Evolutionary conservation across 2,888 invertebrate species (phyloP), one percentile per base, ranked within the genome.

Genomic region (Polymixis flavicincta): DNA sequence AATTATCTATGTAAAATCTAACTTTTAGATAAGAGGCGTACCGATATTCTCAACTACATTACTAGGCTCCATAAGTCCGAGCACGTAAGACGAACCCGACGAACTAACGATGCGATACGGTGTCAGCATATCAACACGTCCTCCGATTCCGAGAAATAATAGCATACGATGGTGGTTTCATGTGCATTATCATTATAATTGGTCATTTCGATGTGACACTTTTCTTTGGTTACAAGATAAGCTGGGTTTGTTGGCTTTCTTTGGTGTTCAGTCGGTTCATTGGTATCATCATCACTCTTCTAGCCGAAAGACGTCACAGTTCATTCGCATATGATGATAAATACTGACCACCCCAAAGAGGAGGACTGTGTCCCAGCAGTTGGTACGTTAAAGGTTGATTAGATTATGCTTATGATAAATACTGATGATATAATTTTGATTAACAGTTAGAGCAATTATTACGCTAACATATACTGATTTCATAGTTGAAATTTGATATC

Each of bases 111-210:
- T 55, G 13, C 65, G 83, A 87, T 87, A 85, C 84, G 74, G 84
- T 79, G 82, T 79, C 73, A 50, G 80, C 85, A 79, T 86, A 89
- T 87, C 86, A 80, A 85, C 89, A 89, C 87, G 87, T 89, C 83
- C 87, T 89, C 86, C 28, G 70, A 75, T 90, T 89, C 85, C 74
- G 32, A 77, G 84, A 86, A 90, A 90, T 91, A 91, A 89, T 89
- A 85, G 84, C 79, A 64, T 65, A 64, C 85, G 81, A 66, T 66
- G 74, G 52, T 68, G 61, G 60, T 83, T 83, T 76, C 71, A 78
- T 69, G 81, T 71, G 81, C 80, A 82, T 82, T 85, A 81, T 72
- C 66, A 68, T 75, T 74, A 77, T 81, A 74, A 84, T 84, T 82
- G 59, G 73, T 82, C 71, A 83, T 80, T 74, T 60, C 6, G 48